Percentiles rank a stretch among this genome's conserved stretches.
Conservation (phyloP, 2,888 invertebrate genomes). For the Meteorus cinctellus region DNA sequence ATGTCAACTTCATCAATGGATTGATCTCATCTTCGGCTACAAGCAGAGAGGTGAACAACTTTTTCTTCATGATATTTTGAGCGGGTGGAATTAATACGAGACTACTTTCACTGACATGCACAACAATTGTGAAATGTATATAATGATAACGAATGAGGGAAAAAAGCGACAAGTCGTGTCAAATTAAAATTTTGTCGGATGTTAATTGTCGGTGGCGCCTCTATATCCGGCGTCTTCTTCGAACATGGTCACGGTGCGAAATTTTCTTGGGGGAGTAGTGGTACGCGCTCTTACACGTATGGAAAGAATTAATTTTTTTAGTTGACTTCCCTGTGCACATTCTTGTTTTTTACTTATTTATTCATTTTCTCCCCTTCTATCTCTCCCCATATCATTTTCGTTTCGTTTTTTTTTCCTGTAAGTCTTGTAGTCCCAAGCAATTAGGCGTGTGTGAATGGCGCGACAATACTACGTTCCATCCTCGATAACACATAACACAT, state of each 20-base stretch:
- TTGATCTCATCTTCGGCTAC: conserved; percentile 99
- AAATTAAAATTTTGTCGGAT: conserved; percentile 65
- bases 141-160: conserved; percentile 41
- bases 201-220: conserved; percentile 72
- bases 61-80: background rate
- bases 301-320: conserved; percentile 72
- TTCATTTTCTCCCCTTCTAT: conserved; percentile 1
- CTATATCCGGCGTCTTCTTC: conserved; percentile 72
- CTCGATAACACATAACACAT: conserved; percentile 66
- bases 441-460: conserved; percentile 68
- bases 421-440: conserved; percentile 64
- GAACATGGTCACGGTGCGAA: conserved; percentile 58
- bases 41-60: conserved; percentile 89
- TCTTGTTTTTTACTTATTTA: conserved; percentile 44
- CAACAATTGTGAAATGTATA: conserved; percentile 40
- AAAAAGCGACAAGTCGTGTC: conserved; percentile 57
- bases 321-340: conserved; percentile 57
- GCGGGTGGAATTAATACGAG: background rate
- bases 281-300: conserved; percentile 61
- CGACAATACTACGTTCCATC: conserved; percentile 66
- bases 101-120: background rate
- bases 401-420: conserved; percentile 26
- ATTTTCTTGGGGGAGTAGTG: conserved; percentile 30
- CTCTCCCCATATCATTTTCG: conserved; percentile 9
- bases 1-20: conserved; percentile 99